These are phyloP conservation scores for Passerina amoena DNA, from an alignment of 2,113 vertebrate species.

Conservation along the genomic window DNA sequence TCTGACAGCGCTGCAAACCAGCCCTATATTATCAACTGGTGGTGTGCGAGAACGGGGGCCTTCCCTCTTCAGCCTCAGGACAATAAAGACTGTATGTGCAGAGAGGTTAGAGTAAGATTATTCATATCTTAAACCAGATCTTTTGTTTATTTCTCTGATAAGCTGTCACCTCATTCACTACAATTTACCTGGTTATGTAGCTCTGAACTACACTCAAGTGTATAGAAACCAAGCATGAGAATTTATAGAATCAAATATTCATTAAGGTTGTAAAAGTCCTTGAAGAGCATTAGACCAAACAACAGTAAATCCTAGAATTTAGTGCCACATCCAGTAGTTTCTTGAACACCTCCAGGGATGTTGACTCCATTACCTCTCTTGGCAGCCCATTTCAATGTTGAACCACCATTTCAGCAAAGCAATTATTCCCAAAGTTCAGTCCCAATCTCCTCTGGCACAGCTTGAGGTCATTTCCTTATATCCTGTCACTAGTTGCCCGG, in stretches of 20 bases:
- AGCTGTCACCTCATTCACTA: neutral
- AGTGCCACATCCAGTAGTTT: accelerated
- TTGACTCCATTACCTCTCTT: neutral
- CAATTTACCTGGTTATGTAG: neutral
- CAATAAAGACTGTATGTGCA: neutral
- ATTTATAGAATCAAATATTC: neutral
- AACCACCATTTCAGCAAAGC: neutral
- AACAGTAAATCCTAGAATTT: neutral
- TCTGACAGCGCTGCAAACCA: accelerated
- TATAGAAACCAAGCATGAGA: accelerated
- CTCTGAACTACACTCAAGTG: neutral
- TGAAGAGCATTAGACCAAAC: neutral
- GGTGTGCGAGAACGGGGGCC: neutral
- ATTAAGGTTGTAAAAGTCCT: neutral
- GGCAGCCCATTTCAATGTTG: neutral
- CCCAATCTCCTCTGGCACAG: neutral
- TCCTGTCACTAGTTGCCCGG: neutral
- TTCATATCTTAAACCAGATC: neutral
- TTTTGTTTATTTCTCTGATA: neutral
- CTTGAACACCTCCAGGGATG: neutral
- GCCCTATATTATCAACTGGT: neutral
- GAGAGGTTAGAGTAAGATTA: neutral
- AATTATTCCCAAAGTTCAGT: neutral
- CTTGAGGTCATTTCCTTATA: neutral
- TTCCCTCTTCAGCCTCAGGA: neutral